Evolutionary conservation across 2,888 invertebrate genomes (phyloP).

Genomic region (Arrhopalites spinosus): DNA sequence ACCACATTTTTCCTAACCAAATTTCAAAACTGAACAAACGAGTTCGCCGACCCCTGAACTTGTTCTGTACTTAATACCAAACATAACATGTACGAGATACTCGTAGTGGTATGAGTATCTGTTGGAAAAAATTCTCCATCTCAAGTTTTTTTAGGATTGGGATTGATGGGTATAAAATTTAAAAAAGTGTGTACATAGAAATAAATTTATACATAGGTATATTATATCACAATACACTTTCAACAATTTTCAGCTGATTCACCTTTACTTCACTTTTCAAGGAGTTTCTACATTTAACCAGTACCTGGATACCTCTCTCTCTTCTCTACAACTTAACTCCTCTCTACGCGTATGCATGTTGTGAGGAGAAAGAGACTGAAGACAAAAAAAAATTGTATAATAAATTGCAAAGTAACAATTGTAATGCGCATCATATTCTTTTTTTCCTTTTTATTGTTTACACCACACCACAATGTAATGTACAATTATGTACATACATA

Average conservation of each 20-base stretch:
- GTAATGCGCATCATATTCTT: no score
- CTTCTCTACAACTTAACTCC: neutral
- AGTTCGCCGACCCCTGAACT: slow-evolving; percentile 36
- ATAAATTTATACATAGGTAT: no score
- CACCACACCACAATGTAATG: no score
- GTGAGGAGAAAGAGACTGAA: neutral
- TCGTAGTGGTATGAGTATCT: neutral
- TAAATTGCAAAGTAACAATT: no score
- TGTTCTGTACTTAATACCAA: slow-evolving; percentile 7
- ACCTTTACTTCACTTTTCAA: slow-evolving; percentile 15
- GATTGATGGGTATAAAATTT: neutral
- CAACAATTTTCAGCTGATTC: slow-evolving; percentile 12
- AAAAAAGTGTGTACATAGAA: no score
- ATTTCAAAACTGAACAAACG: slow-evolving; percentile 34
- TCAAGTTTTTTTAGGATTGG: no score
- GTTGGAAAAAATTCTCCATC: neutral
- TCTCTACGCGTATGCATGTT: neutral
- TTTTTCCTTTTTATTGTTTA: no score
- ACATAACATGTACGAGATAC: neutral
- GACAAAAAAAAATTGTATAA: neutral
- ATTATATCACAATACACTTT: no score
- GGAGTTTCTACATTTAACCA: neutral
- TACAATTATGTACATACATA: no score
- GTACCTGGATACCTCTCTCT: neutral
- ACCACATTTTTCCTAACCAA: slow-evolving; percentile 30